Percentiles rank a stretch among this genome's conserved stretches.
These are phyloP conservation scores for Drosophila funebris DNA, from an alignment of 1,140 invertebrate genomes.

Conservation along the genomic window DNA sequence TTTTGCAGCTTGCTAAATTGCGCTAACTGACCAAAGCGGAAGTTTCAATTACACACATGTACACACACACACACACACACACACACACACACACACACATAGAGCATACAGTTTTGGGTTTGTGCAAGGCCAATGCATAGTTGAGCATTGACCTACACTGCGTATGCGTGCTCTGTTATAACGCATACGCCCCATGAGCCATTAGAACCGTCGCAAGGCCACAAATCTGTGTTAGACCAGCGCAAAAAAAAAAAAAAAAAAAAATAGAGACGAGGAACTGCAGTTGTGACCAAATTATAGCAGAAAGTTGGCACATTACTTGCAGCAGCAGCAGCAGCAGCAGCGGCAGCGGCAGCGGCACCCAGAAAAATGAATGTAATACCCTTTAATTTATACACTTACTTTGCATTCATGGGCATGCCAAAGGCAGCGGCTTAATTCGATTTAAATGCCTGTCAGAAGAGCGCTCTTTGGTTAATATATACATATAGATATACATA, in stretches of 20 bases:
- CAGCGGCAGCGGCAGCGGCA: constrained; percentile 35
- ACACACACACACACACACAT: constrained; percentile 20
- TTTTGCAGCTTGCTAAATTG: constrained; percentile 81
- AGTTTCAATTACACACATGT: constrained; percentile 77
- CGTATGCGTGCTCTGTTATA: constrained; percentile 71
- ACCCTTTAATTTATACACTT: constrained; percentile 53
- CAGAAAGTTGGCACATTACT: constrained; percentile 75
- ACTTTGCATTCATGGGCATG: constrained; percentile 38
- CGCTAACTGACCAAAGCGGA: constrained; percentile 81
- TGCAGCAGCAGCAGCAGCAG: constrained; percentile 62
- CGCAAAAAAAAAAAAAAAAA: constrained; percentile 20
- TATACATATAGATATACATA: background rate
- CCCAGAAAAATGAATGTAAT: constrained; percentile 50
- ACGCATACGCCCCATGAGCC: constrained; percentile 69
- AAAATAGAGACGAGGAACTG: background rate
- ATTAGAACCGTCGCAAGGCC: constrained; percentile 52
- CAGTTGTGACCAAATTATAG: constrained; percentile 67
- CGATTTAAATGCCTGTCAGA: constrained; percentile 27
- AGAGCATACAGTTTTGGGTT: background rate
- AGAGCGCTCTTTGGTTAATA: constrained; percentile 7
- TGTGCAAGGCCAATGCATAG: constrained; percentile 24
- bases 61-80: constrained; percentile 27
- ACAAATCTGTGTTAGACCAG: constrained; percentile 72
- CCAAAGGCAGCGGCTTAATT: constrained; percentile 17
- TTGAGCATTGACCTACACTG: constrained; percentile 71